Percentiles rank a stretch among this genome's conserved stretches.
Conservation (phyloP, 1,140 invertebrate species). For the Trichoplusia ni region DNA sequence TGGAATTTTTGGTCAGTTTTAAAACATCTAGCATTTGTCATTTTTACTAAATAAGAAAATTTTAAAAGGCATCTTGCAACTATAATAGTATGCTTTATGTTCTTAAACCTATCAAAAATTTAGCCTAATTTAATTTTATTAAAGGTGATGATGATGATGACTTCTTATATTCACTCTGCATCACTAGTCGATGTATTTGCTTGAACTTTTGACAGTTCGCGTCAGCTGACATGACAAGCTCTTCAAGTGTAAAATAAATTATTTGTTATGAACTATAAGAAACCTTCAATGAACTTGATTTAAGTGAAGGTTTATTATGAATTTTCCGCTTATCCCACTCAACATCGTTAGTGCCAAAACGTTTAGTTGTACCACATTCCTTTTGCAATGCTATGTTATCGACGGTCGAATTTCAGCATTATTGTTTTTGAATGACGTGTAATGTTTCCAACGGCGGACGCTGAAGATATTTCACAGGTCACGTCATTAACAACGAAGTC, state of each 20-base stretch:
- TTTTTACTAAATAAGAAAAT: too few species aligned
- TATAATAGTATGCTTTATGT: too few species aligned
- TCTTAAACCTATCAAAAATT: too few species aligned
- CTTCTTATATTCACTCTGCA: too few species aligned
- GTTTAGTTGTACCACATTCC: neutral
- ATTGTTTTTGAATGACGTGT: conserved; percentile 78
- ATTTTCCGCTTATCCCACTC: conserved; percentile 29
- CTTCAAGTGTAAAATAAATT: neutral
- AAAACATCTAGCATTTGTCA: too few species aligned
- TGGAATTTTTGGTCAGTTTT: too few species aligned
- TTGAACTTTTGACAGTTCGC: too few species aligned
- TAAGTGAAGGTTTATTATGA: conserved; percentile 47
- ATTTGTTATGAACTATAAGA: conserved; percentile 18
- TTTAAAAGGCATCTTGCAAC: too few species aligned
- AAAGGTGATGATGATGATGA: too few species aligned
- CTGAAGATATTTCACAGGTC: conserved; percentile 72
- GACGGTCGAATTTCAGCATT: conserved; percentile 47
- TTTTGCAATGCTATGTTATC: conserved; percentile 50
- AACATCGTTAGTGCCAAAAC: conserved; percentile 8
- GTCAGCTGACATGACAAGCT: neutral
- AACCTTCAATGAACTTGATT: neutral
- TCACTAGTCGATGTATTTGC: too few species aligned
- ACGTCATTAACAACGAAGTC: conserved; percentile 66
- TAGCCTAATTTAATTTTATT: too few species aligned
- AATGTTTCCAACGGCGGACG: conserved; percentile 78